Evolutionary conservation across 2,113 vertebrate genomes (phyloP).

Genomic region (Rhynchomys soricoides): DNA sequence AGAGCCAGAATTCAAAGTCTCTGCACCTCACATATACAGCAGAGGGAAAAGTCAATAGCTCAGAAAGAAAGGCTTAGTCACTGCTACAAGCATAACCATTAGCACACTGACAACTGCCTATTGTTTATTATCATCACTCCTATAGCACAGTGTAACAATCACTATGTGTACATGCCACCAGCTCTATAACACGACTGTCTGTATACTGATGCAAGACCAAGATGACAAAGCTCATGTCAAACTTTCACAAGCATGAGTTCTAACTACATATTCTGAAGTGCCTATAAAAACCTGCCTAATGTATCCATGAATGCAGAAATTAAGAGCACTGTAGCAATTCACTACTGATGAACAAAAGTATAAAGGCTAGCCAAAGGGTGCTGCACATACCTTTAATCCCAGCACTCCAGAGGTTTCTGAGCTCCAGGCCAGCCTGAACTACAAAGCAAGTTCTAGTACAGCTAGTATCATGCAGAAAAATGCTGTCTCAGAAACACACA

Average conservation of each 20-base stretch:
- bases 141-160: background rate
- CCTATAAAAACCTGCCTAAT: background rate
- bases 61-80: background rate
- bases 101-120: too few relatives aligned
- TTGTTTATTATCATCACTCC: background rate
- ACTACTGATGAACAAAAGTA: background rate
- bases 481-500: background rate
- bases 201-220: background rate
- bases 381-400: background rate
- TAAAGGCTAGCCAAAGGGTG: background rate
- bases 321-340: background rate
- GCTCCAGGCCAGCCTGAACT: background rate
- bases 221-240: background rate
- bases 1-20: background rate
- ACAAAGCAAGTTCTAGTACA: background rate
- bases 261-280: background rate
- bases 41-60: background rate
- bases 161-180: too few relatives aligned
- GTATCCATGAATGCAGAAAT: background rate
- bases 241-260: background rate
- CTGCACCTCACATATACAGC: background rate
- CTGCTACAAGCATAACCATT: background rate
- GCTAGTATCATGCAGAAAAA: background rate
- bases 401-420: background rate
- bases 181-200: background rate